Percentiles rank a stretch among this genome's conserved stretches.
Evolutionary conservation across 2,113 vertebrate genomes (phyloP).

Genomic region (human): GRCh38 chr6:159542501-159543000

Average conservation of each 20-base stretch:
- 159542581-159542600: not conserved
- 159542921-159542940: not conserved
- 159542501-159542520: not conserved
- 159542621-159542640: not conserved
- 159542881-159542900: not conserved
- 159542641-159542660: accelerated
- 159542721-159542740: not conserved
- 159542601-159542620: not conserved
- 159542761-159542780: not conserved
- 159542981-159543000: not conserved
- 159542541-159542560: slow-evolving; percentile 16
- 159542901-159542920: not conserved
- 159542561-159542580: not conserved
- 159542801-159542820: too few relatives aligned
- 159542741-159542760: not conserved
- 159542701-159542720: not conserved
- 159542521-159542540: not conserved
- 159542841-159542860: not conserved
- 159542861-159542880: not conserved
- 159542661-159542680: not conserved
- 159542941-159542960: not conserved
- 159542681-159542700: accelerated
- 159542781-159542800: not conserved
- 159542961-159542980: not conserved
- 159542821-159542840: not conserved